Base-by-base conservation (phyloP, 2,888 invertebrate species). In the Patella caerulea region DNA sequence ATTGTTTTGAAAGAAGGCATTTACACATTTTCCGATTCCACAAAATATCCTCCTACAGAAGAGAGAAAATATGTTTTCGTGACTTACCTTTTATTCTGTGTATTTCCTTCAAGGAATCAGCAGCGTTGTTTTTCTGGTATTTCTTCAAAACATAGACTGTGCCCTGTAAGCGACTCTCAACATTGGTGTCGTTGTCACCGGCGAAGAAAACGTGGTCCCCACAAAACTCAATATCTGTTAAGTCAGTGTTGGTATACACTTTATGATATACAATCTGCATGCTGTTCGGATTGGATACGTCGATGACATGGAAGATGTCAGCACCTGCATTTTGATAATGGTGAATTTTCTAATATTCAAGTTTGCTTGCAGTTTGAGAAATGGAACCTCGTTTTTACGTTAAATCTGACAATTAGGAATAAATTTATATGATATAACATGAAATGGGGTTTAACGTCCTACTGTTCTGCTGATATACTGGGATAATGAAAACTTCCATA, bases 151-250 rank as follows among this genome's bases (percentile, higher is more conserved):
- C 65, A 65, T 65, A 65, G 1, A 65, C 65, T 2, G 65, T 65
- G 11, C 24, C 65, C 1, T 65, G 7, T 65, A 24, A 11, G 3
- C 85, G 85, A 9, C 80, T 71, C 54, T 82, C 84, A 7, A 73
- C 59, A 11, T 72, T 70, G 1, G 80, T 77, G 3, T 65, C 17
- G 75, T 86, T 85, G 78, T 84, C 83, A 17, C 81, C 59, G 15
- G 86, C 76, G 17, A 85, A 78, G 75, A 85, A 85, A 17, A 88
- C 80, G 75, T 83, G 74, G 11, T 77, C 82, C 0, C 86, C 86
- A 75, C 89, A 88, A 9, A 83, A 78, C 72, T 85, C 86, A 11
- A 89, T 84, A 73, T 87, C 88, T 3, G 88, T 89, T 34, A 86
- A 73, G 71, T 86, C 87, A 14, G 79, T 79, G n/a, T 80, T 77